These are phyloP conservation scores for Amphiprion ocellaris DNA, from an alignment of 2,113 vertebrate species.

Conservation along the genomic window DNA sequence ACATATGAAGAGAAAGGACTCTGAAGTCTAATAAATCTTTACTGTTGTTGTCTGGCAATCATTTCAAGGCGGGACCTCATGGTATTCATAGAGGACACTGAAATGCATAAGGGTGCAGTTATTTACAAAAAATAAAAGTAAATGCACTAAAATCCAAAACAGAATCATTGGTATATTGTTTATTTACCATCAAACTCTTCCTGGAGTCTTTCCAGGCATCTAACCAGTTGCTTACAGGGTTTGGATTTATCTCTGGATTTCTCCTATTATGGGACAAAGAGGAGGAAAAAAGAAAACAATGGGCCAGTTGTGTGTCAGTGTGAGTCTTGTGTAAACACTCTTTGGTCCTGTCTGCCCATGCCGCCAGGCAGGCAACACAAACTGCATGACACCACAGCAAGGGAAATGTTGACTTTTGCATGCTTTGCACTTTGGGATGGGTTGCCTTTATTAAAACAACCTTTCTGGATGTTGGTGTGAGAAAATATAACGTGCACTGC, in stretches of 20 bases:
- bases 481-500: background rate
- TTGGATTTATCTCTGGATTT: slow-evolving; percentile 69
- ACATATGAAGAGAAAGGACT: background rate
- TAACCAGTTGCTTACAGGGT: slow-evolving; percentile 69
- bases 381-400: slow-evolving; percentile 7
- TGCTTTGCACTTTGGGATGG: slow-evolving; percentile 8
- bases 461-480: background rate
- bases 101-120: slow-evolving; percentile 17
- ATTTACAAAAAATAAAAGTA: background rate
- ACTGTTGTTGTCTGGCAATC: slow-evolving; percentile 88
- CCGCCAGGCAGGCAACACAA: slow-evolving; percentile 16
- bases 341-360: slow-evolving; percentile 29
- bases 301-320: slow-evolving; percentile 45
- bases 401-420: slow-evolving; percentile 22
- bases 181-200: slow-evolving; percentile 85
- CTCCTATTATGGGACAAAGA: slow-evolving; percentile 71
- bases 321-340: slow-evolving; percentile 42
- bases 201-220: slow-evolving; percentile 85
- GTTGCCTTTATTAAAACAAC: background rate
- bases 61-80: slow-evolving; percentile 83
- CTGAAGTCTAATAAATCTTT: slow-evolving; percentile 37
- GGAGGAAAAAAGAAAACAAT: slow-evolving; percentile 40
- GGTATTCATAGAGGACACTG: slow-evolving; percentile 83
- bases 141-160: background rate
- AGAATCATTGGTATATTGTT: background rate